A percentile compares a stretch with the other conserved stretches of the same genome.
phyloP scores from a whole-genome alignment of 64 coral and sea anemone genomes.

The Stylophora pistillata region DNA sequence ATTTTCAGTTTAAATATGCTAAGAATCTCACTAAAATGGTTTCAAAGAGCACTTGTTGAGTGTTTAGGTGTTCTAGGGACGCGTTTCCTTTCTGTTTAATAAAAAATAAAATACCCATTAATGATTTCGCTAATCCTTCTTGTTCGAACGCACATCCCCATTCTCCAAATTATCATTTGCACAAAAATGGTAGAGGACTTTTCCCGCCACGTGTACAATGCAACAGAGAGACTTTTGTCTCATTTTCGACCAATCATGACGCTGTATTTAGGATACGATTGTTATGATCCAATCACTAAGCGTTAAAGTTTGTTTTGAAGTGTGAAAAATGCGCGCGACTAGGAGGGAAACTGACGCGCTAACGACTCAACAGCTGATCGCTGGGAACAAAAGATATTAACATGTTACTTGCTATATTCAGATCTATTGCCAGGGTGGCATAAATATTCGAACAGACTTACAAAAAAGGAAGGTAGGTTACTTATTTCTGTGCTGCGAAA shows the following conservation, averaged over 20 bases:
- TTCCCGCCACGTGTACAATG: slow-evolving; percentile 35
- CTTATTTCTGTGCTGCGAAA: neutral
- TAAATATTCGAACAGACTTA: neutral
- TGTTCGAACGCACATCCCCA: neutral
- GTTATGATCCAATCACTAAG: neutral
- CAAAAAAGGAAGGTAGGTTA: neutral
- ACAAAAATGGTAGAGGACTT: neutral
- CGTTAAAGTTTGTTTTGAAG: slow-evolving; percentile 8
- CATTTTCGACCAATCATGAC: neutral
- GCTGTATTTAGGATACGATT: neutral
- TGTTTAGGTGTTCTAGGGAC: too few relatives aligned
- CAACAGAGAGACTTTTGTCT: neutral
- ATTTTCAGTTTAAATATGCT: too few relatives aligned
- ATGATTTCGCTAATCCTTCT: too few relatives aligned
- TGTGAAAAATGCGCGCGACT: slow-evolving; percentile 11
- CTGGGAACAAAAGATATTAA: slow-evolving; percentile 21
- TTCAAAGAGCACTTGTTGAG: too few relatives aligned
- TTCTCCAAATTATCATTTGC: neutral
- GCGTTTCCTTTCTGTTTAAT: too few relatives aligned
- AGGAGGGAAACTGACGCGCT: neutral
- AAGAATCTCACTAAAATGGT: too few relatives aligned
- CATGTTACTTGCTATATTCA: slow-evolving; percentile 4
- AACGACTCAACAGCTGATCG: slow-evolving; percentile 28
- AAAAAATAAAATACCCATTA: too few relatives aligned
- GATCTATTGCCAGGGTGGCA: neutral